These are phyloP conservation scores for Coturnix japonica DNA, from an alignment of 2,113 vertebrate species.

Conservation along the genomic window DNA sequence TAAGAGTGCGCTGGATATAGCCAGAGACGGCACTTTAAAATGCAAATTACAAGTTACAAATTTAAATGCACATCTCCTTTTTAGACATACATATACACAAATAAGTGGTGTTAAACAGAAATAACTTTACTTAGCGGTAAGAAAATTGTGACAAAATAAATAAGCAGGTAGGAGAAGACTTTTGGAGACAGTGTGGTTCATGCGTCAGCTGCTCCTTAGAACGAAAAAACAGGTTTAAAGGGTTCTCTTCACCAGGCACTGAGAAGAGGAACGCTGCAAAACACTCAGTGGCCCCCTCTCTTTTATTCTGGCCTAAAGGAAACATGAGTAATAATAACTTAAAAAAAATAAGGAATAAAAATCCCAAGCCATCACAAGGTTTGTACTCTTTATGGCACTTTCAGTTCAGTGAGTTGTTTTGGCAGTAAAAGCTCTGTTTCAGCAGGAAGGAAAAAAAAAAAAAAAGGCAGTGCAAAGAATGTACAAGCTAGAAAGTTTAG, in stretches of 20 bases:
- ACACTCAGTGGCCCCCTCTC: not conserved
- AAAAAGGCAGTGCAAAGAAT: not conserved
- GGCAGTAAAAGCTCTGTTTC: not conserved
- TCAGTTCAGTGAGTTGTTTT: not conserved
- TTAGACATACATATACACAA: not conserved
- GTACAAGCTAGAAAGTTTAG: not conserved
- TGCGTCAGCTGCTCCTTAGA: not conserved
- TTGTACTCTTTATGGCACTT: not conserved
- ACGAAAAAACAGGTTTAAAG: not conserved
- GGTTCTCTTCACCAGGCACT: not conserved
- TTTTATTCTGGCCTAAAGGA: not conserved
- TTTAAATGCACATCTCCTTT: not conserved
- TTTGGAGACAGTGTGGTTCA: not conserved
- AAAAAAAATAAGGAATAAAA: not conserved
- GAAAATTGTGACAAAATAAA: not conserved
- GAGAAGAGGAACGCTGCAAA: not conserved
- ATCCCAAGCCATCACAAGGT: not conserved
- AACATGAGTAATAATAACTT: not conserved
- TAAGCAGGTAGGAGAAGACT: rapidly evolving
- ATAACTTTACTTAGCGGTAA: not conserved
- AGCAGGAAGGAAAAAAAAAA: not conserved
- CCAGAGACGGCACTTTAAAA: not conserved
- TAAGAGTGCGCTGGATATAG: not conserved
- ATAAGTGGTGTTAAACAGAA: not conserved
- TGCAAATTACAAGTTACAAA: not conserved